phyloP scores from a whole-genome alignment of 2,113 vertebrate species.

The Steatornis caripensis region DNA sequence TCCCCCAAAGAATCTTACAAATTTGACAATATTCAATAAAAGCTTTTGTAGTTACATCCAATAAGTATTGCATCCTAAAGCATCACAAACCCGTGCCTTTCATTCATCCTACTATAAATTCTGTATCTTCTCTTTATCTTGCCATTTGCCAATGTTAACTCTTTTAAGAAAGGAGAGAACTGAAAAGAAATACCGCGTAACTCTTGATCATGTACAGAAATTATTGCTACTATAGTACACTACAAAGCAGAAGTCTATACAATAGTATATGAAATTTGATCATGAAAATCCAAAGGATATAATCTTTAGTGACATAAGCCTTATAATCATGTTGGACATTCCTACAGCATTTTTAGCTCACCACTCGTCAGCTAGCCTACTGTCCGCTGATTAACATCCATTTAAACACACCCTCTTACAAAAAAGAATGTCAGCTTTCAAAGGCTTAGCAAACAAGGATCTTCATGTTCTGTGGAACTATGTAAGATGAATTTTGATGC shows the following conservation, averaged over 20 bases:
- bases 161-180: slow-evolving; percentile 58
- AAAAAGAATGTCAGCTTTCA: slow-evolving; percentile 61
- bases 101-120: slow-evolving; percentile 39
- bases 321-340: slow-evolving; percentile 70
- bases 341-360: slow-evolving; percentile 65
- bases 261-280: slow-evolving; percentile 73
- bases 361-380: slow-evolving; percentile 36
- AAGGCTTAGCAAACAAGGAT: slow-evolving; percentile 76
- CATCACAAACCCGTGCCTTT: slow-evolving; percentile 47
- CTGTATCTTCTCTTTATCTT: slow-evolving; percentile 45
- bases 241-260: slow-evolving; percentile 79
- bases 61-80: slow-evolving; percentile 47
- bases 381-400: slow-evolving; percentile 48
- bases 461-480: slow-evolving; percentile 72
- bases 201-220: slow-evolving; percentile 77
- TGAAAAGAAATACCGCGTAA: slow-evolving; percentile 71
- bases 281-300: slow-evolving; percentile 76
- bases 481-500: slow-evolving; percentile 67
- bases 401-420: slow-evolving; percentile 59
- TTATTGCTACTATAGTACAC: slow-evolving; percentile 83
- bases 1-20: slow-evolving; percentile 60
- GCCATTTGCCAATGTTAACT: slow-evolving; percentile 64
- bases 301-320: slow-evolving; percentile 73
- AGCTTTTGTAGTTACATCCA: slow-evolving; percentile 62
- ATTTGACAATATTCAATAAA: slow-evolving; percentile 70